These are phyloP conservation scores for Pelusios castaneus DNA, from an alignment of 2,113 vertebrate species.

Conservation along the genomic window DNA sequence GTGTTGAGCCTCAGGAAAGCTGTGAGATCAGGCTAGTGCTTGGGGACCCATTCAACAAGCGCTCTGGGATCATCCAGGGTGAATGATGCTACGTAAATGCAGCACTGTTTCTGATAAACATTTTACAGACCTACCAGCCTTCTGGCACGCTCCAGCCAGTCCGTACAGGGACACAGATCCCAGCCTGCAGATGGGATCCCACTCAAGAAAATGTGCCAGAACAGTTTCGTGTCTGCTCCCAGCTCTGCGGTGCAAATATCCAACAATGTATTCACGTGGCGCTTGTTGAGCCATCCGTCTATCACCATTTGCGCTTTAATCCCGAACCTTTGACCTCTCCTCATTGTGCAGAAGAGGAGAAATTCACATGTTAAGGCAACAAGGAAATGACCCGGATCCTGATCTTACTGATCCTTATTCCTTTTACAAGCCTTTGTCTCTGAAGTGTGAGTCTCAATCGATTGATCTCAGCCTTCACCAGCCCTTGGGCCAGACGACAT, in stretches of 20 bases:
- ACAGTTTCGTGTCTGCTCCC: background rate
- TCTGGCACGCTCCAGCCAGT: background rate
- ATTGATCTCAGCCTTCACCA: background rate
- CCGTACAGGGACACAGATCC: too few relatives aligned
- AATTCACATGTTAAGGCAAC: background rate
- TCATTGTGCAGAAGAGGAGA: background rate
- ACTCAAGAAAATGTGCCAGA: background rate
- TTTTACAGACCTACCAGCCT: background rate
- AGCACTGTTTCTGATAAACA: background rate
- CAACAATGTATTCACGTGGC: background rate
- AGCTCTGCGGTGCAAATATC: too few relatives aligned
- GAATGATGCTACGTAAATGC: background rate
- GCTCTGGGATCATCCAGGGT: background rate
- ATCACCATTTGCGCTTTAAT: slow-evolving; percentile 25
- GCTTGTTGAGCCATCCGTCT: background rate
- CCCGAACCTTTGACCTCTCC: slow-evolving; percentile 34
- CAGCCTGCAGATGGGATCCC: background rate
- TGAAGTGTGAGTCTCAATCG: background rate
- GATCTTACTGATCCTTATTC: slow-evolving; percentile 44
- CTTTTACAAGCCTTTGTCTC: background rate
- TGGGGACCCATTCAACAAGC: background rate
- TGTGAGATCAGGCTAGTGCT: background rate
- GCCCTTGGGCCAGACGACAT: fast-evolving
- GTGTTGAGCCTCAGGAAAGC: background rate
- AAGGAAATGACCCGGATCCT: slow-evolving; percentile 55